Base-by-base conservation (phyloP, 23 tunicate genomes). In the Pegea sp. region DNA sequence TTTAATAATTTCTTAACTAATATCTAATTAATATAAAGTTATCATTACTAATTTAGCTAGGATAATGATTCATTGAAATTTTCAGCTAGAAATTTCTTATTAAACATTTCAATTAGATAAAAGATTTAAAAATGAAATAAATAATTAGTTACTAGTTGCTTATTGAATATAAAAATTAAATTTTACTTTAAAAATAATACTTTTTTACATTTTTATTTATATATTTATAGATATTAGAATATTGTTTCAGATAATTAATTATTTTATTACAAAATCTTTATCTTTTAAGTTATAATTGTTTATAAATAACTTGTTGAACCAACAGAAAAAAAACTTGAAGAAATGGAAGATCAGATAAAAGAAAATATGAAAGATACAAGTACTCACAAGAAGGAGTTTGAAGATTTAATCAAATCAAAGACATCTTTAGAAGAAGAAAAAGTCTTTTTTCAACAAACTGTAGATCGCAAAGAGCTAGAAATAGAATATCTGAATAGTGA, bases 401-500 rank as follows among this genome's bases (percentile, higher is more conserved):
- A 0, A 57, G 65, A 2, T 56, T 81, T 2, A 56, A 65, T 38
- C 58, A 71, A 13, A 26, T 68, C 26, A 62, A 61, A 22, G 74
- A 66, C 33, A 52, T n/a, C 29, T 16, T 81, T 80, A 81, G 57
- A 73, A 26, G 81, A 61, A 54, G 80, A 81, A 48, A 66, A 58
- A 49, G 56, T 81, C 18, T 21, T 33, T 31, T 27, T 81, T 59
- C 75, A 81, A 61, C 93, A 81, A 62, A 19, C 57, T 7, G 34
- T 81, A 5, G 75, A 81, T 28, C 67, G 62, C 26, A 42, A 67
- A 30, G 93, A 81, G 43, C 26, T 72, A n/a, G 93, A 81, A 81
- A 66, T 71, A 16, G 44, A 68, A 13, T 24, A 64, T 24, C 52
- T 81, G 26, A 81, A 72, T 53, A 73, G 86, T 66, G 28, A 42